phyloP scores from a whole-genome alignment of 1,140 invertebrate species.

The Anoplolepis gracilipes region DNA sequence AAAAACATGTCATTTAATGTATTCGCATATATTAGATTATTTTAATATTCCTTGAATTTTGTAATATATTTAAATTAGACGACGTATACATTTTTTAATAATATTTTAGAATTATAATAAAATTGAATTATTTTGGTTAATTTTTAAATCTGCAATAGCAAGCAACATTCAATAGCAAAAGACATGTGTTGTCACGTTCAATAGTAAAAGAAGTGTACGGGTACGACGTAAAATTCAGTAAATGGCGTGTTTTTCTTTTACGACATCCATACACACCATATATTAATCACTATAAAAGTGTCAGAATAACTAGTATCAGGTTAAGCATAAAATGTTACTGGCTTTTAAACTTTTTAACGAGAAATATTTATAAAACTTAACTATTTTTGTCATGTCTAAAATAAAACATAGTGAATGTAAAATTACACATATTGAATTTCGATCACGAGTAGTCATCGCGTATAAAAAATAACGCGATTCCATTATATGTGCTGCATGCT shows the following conservation, averaged over 20 bases:
- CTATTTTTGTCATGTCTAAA: conserved; percentile 13
- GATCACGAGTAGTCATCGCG: background rate
- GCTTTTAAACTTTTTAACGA: background rate
- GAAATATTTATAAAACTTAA: background rate
- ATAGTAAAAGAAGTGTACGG: conserved; percentile 19
- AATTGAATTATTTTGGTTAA: background rate
- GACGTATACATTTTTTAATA: too few relatives aligned
- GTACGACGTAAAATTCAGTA: conserved; percentile 22
- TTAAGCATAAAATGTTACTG: conserved; percentile 19
- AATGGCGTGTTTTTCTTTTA: conserved; percentile 16
- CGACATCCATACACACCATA: background rate
- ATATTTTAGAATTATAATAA: background rate
- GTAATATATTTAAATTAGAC: background rate
- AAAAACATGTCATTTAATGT: background rate
- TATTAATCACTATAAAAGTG: conserved; percentile 4
- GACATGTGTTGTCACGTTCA: background rate
- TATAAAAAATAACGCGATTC: background rate
- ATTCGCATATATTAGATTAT: background rate
- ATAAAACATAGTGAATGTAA: background rate
- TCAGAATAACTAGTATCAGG: background rate
- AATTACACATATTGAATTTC: conserved; percentile 1
- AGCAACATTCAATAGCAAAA: background rate
- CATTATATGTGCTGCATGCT: background rate
- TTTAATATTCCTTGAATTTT: background rate
- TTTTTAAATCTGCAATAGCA: background rate